Conservation (phyloP, 2,888 invertebrate species). For the Euspilapteryx auroguttella region DNA sequence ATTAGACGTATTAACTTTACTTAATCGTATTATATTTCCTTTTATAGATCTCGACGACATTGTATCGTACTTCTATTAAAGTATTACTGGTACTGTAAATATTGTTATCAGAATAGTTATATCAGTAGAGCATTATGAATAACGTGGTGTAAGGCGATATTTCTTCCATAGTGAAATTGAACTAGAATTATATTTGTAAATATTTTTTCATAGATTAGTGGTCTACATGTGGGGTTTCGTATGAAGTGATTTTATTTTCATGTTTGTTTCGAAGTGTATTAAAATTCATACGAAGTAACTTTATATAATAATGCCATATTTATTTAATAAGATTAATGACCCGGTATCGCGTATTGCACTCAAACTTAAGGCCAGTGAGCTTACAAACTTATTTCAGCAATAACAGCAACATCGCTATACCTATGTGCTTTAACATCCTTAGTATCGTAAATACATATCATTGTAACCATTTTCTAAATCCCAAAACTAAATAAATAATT, state of each 20-base stretch:
- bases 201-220: slow-evolving; percentile 39
- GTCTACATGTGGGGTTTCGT: too few relatives aligned
- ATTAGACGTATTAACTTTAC: slow-evolving; percentile 15
- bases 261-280: too few relatives aligned
- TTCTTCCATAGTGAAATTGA: slow-evolving; percentile 57
- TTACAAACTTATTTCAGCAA: too few relatives aligned
- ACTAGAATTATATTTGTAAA: slow-evolving; percentile 27
- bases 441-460: slow-evolving; percentile 38
- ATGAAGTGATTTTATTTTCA: too few relatives aligned
- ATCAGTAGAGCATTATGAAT: slow-evolving; percentile 17
- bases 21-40: slow-evolving; percentile 20
- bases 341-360: too few relatives aligned
- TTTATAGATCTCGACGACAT: slow-evolving; percentile 28
- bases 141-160: slow-evolving; percentile 31
- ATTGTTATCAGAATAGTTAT: slow-evolving; percentile 43
- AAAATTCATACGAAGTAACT: slow-evolving; percentile 28
- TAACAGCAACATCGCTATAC: too few relatives aligned
- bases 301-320: slow-evolving; percentile 53
- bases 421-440: too few relatives aligned
- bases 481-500: too few relatives aligned
- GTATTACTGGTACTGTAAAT: slow-evolving; percentile 47
- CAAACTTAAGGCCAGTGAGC: too few relatives aligned
- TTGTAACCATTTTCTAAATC: too few relatives aligned
- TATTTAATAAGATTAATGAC: slow-evolving; percentile 53
- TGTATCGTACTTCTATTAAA: slow-evolving; percentile 21